phyloP scores from a whole-genome alignment of 64 coral and sea anemone genomes.

The Acropora tenuis region DNA sequence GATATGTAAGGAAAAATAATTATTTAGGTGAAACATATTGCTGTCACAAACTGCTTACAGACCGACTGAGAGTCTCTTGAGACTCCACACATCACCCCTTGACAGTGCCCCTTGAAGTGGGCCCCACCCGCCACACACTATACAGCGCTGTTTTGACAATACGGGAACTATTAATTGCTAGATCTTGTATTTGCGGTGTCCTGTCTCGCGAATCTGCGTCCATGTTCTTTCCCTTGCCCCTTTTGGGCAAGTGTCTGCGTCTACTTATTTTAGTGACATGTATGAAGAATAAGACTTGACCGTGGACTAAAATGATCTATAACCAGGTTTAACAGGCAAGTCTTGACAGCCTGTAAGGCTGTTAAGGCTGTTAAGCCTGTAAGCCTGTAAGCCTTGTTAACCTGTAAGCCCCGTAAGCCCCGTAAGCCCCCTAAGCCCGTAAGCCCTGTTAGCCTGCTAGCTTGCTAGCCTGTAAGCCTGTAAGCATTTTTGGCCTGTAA shows the following conservation, averaged over 20 bases:
- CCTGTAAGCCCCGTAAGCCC: too few species aligned
- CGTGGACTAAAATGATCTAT: conserved; percentile 1
- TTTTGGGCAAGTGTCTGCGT: neutral
- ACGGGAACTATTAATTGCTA: neutral
- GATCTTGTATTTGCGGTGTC: conserved; percentile 6
- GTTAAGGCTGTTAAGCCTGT: too few species aligned
- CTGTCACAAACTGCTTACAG: neutral
- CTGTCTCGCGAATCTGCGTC: neutral
- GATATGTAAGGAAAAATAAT: neutral
- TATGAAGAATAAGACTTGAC: conserved; percentile 1
- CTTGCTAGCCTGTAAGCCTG: neutral
- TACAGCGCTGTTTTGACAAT: neutral
- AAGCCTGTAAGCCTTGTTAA: too few species aligned
- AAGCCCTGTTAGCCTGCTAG: neutral
- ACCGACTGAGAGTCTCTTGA: neutral
- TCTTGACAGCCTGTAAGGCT: neutral
- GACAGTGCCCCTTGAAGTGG: neutral
- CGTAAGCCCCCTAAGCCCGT: neutral
- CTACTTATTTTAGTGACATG: conserved; percentile 6
- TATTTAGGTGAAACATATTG: neutral
- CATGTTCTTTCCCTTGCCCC: conserved; percentile 7
- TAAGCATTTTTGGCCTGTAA: neutral
- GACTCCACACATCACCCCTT: neutral
- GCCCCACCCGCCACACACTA: neutral
- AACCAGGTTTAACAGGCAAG: neutral